Evolutionary conservation across 2,797 vertebrate genomes (phyloP).

Genomic region (Bradypus variegatus): DNA sequence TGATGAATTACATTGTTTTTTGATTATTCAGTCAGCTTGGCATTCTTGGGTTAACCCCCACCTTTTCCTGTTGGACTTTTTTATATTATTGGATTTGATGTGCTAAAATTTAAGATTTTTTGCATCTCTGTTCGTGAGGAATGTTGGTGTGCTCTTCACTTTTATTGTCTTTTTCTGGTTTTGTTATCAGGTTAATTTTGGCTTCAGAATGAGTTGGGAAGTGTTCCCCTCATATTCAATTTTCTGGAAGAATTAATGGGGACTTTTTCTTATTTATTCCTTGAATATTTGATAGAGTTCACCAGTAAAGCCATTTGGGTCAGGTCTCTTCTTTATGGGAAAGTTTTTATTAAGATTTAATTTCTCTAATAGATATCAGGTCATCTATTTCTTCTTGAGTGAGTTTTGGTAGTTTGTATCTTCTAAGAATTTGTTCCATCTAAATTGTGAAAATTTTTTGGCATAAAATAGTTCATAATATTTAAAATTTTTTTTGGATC

Average conservation of each 20-base stretch:
- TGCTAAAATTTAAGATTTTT: not conserved
- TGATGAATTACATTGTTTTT: not conserved
- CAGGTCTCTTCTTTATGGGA: not conserved
- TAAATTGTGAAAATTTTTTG: not conserved
- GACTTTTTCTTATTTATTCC: not conserved
- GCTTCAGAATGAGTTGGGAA: not conserved
- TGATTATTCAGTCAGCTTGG: too few relatives aligned
- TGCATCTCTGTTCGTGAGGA: not conserved
- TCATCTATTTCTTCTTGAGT: slow-evolving; percentile 18
- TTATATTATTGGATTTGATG: not conserved
- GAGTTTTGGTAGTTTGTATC: not conserved
- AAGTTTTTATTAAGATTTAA: not conserved
- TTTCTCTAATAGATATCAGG: not conserved
- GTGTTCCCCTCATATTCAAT: not conserved
- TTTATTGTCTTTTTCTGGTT: not conserved
- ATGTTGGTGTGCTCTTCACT: not conserved
- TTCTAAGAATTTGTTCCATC: not conserved
- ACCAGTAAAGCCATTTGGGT: not conserved
- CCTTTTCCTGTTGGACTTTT: not conserved
- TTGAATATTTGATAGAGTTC: not conserved
- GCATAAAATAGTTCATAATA: not conserved
- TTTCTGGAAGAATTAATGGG: not conserved
- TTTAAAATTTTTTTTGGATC: not conserved
- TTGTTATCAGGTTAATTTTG: slow-evolving; percentile 1
- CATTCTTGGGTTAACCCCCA: not conserved